Evolutionary conservation across 2,797 vertebrate genomes (phyloP).

Genomic region (Gymnoscopelus microlampas): DNA sequence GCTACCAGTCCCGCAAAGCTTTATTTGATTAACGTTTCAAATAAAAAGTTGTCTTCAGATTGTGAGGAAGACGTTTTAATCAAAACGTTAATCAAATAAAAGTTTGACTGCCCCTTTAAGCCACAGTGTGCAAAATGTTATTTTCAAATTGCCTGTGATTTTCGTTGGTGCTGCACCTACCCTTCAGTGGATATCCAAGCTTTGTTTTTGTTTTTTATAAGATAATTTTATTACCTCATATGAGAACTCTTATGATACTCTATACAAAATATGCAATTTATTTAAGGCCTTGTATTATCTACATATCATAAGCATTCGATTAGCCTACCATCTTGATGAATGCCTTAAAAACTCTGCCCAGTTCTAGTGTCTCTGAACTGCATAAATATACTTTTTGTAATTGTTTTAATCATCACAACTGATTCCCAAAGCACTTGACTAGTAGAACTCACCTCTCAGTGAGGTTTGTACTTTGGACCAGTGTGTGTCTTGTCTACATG

Average conservation of each 20-base stretch:
- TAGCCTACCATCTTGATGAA: conserved; percentile 17
- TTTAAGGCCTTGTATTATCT: conserved; percentile 18
- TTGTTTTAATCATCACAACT: neutral
- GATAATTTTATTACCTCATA: conserved; percentile 31
- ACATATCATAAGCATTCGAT: conserved; percentile 31
- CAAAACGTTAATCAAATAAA: no score
- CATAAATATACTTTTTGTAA: neutral
- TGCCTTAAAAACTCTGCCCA: neutral
- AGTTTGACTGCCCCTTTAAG: no score
- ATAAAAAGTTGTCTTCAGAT: neutral
- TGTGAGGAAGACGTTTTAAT: no score
- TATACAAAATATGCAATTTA: conserved; percentile 39
- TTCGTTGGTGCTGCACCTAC: no score
- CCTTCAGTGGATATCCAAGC: no score
- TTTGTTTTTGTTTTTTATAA: no score
- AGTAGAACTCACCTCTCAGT: neutral
- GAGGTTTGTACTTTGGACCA: conserved; percentile 1
- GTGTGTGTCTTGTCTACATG: neutral
- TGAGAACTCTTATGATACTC: conserved; percentile 27
- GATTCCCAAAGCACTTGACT: conserved; percentile 17
- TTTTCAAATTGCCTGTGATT: no score
- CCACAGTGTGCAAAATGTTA: no score
- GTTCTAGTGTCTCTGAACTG: neutral
- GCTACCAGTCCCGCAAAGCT: neutral
- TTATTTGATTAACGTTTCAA: neutral